Evolutionary conservation across 2,113 vertebrate genomes (phyloP).

Genomic region (Alaudala cheleensis): DNA sequence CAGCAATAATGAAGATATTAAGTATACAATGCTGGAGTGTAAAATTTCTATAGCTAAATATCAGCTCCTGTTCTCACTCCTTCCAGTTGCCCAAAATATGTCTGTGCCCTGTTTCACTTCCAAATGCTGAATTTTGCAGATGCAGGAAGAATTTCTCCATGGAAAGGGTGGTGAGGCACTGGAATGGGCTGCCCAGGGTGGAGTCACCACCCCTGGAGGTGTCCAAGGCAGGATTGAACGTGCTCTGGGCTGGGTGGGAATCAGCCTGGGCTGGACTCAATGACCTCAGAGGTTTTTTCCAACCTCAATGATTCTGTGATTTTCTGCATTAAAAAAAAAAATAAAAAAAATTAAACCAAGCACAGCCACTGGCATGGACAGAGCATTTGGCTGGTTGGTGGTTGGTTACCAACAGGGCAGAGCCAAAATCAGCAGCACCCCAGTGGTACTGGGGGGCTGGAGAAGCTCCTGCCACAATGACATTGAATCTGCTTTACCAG

Average conservation of each 20-base stretch:
- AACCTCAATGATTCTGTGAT: accelerated
- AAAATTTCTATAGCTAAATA: not conserved
- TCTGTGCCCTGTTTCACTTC: not conserved
- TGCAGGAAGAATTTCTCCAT: not conserved
- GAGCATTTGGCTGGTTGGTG: not conserved
- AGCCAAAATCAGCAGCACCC: not conserved
- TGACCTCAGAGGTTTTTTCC: not conserved
- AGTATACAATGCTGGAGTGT: too few species aligned
- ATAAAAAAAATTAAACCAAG: not conserved
- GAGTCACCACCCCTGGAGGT: not conserved
- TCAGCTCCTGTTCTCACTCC: not conserved
- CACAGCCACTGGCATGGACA: accelerated
- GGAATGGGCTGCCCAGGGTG: not conserved
- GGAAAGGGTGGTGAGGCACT: not conserved
- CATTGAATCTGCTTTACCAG: accelerated
- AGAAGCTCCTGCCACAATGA: not conserved
- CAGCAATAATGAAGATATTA: not conserved
- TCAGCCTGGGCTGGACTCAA: accelerated
- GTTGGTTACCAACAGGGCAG: not conserved
- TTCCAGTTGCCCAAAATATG: not conserved
- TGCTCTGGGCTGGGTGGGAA: not conserved
- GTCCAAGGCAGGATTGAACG: accelerated
- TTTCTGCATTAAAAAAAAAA: not conserved
- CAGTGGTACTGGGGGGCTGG: accelerated
- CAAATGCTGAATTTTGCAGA: not conserved